Percentiles rank a stretch among this genome's conserved stretches.
Evolutionary conservation across 92 coral and sea anemone genomes (phyloP).

Genomic region (Actinernus sp.): DNA sequence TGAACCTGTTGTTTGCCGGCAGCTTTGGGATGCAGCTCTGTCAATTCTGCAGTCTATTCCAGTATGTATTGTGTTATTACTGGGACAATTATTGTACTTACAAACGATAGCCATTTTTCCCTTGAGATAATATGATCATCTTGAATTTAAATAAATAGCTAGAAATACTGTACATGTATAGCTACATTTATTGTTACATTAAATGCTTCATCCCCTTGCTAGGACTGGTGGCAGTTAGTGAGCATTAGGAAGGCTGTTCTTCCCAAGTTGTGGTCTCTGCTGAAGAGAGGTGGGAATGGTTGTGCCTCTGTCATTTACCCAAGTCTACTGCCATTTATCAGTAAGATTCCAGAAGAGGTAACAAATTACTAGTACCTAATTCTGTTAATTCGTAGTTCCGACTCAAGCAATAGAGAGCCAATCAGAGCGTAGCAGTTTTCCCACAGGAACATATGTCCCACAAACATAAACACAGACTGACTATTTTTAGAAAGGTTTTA

Average conservation of each 20-base stretch:
- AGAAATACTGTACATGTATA: too few species aligned
- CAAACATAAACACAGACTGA: too few species aligned
- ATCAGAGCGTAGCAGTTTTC: too few species aligned
- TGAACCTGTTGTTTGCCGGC: constrained; percentile 88
- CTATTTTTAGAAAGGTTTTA: too few species aligned
- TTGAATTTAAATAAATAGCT: too few species aligned
- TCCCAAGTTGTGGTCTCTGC: constrained; percentile 93
- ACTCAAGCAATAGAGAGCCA: too few species aligned
- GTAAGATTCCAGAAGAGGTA: constrained; percentile 90
- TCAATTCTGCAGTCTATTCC: constrained; percentile 73
- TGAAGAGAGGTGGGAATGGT: constrained; percentile 89
- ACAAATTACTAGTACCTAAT: not conserved
- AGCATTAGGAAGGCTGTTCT: constrained; percentile 91
- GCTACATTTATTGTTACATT: too few species aligned
- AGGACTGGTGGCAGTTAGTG: constrained; percentile 97
- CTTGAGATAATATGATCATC: too few species aligned
- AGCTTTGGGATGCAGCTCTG: constrained; percentile 89
- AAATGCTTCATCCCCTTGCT: too few species aligned
- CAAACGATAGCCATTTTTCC: too few species aligned
- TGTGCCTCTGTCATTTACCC: constrained; percentile 77
- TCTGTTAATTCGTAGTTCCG: not conserved
- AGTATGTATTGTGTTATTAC: constrained; percentile 23
- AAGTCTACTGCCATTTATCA: constrained; percentile 86
- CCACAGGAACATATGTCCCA: too few species aligned
- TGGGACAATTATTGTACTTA: too few species aligned